Conservation (phyloP, 1,140 invertebrate genomes). For the Pseudomyrmex cubaensis region DNA sequence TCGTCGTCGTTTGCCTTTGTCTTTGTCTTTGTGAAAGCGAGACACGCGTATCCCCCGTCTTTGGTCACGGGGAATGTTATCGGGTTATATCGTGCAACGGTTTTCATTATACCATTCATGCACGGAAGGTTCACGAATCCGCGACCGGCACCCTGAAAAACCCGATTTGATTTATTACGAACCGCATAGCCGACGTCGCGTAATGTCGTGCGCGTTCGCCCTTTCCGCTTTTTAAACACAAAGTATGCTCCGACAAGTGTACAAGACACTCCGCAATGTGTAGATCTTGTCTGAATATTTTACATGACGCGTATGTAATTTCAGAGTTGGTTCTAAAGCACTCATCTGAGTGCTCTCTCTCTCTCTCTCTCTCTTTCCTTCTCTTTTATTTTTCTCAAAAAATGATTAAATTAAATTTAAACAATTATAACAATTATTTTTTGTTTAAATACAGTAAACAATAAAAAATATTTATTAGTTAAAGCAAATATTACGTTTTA, state of each 20-base stretch:
- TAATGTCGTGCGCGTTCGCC: conserved; percentile 52
- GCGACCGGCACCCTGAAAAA: conserved; percentile 78
- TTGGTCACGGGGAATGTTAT: conserved; percentile 81
- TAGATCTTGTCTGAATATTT: conserved; percentile 53
- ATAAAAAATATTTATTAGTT: too few relatives aligned
- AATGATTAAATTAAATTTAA: conserved; percentile 18
- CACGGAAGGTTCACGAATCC: conserved; percentile 39
- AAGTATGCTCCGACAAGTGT: conserved; percentile 62
- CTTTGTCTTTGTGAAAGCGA: conserved; percentile 70
- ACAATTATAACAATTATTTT: background rate
- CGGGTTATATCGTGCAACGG: conserved; percentile 80
- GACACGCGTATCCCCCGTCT: conserved; percentile 77
- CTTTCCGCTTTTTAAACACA: conserved; percentile 58
- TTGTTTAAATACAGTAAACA: too few relatives aligned
- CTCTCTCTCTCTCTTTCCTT: background rate
- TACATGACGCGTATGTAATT: conserved; percentile 34
- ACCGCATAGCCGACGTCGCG: conserved; percentile 59
- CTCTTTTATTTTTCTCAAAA: background rate
- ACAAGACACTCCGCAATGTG: conserved; percentile 48
- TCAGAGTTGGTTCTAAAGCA: conserved; percentile 22
- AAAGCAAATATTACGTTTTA: too few relatives aligned
- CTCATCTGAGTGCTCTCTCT: background rate
- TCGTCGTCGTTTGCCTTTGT: conserved; percentile 58
- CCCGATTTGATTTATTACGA: conserved; percentile 81
- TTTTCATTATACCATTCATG: conserved; percentile 82